Evolutionary conservation across 2,888 invertebrate species (phyloP), one percentile per base, ranked within the genome.

Genomic region (Gisinianus flammeolus): DNA sequence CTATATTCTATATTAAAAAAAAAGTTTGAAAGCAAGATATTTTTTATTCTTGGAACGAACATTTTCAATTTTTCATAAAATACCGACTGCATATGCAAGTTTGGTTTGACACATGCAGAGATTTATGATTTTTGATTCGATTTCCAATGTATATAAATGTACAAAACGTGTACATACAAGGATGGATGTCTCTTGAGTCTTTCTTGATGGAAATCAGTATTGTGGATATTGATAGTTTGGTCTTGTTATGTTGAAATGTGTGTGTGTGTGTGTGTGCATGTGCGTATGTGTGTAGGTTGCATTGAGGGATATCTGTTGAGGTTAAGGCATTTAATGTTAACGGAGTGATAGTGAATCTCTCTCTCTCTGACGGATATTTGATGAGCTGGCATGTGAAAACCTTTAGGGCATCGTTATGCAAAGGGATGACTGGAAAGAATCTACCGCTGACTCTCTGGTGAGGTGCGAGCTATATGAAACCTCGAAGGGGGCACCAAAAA

Each of bases 391-490:
- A 78, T 78, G 73, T 68, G 68, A 73, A 72, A 62, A 35, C 28
- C 78, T 30, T 73, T 78, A 73, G 79, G 77, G 79, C 74, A 79
- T 78, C 73, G 73, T 73, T 78, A 78, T 79, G 76, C 76, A 79
- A 81, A 71, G 78, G 74, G 72, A 81, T 81, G 81, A 81, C 81
- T 81, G 79, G 81, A 81, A 81, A 78, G 74, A 81, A 81, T 81
- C 76, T 64, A 81, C 81, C 75, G 79, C 80, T 80, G n/a, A n/a
- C n/a, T n/a, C n/a, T n/a, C n/a, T n/a, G n/a, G n/a, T n/a, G 80
- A 80, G 80, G 79, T 79, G 79, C 77, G 79, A 79, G 81, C 79
- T 66, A 79, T 81, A 81, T 81, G 81, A 81, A 79, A 10, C 77
- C 78, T 79, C 80, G 73, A 78, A 78, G 79, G 78, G 80, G 80